Evolutionary conservation across 2,113 vertebrate genomes (phyloP), one percentile per base, ranked within the genome.

Genomic region (Oncorhynchus clarkii): DNA sequence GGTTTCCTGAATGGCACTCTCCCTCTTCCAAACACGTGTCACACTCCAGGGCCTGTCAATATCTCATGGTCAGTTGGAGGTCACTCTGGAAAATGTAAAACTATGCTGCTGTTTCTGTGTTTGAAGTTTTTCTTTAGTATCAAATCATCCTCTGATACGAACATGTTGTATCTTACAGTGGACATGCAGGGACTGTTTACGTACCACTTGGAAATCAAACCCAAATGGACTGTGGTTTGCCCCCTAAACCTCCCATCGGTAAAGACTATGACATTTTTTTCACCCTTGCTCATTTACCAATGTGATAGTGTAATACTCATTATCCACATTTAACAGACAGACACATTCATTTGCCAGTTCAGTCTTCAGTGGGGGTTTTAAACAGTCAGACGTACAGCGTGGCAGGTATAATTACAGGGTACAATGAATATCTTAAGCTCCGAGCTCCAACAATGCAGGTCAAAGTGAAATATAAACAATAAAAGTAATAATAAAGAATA

Each of bases 1-100:
- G 65, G 24, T 18, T 20, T 34, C 31, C 2, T 54, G 4, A 54
- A 54, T 18, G 5, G 4, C 16, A 14, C 51, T 14, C 16, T 54
- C 51, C 16, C 51, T 54, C 51, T 34, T 22, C 39, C 9, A 13
- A 48, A 51, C 2, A 24, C 71, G 0, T 92, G 89, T 31, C 39
- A 31, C 57, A 85, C 83, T 34, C 67, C 34, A 9, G 80, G 62
- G 20, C 22, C 45, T 8, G 5, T 1, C 2, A 64, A 29, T 31
- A 7, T 48, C 74, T 64, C 64, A 22, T 93, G 91, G 92, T 93
- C 78, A 86, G 86, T 54, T 73, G 2, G 59, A 62, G 9, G 1
- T 62, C n/a, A 22, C 59, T 22, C 59, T 9, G 59, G 59, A 22
- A 54, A 62, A 22, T n/a, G 11, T 6, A 57, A 20, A 4, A 20